A percentile compares a stretch with the other conserved stretches of the same genome.
These are phyloP conservation scores for Rotaria socialis DNA, from an alignment of 2,888 invertebrate species.

Conservation along the genomic window DNA sequence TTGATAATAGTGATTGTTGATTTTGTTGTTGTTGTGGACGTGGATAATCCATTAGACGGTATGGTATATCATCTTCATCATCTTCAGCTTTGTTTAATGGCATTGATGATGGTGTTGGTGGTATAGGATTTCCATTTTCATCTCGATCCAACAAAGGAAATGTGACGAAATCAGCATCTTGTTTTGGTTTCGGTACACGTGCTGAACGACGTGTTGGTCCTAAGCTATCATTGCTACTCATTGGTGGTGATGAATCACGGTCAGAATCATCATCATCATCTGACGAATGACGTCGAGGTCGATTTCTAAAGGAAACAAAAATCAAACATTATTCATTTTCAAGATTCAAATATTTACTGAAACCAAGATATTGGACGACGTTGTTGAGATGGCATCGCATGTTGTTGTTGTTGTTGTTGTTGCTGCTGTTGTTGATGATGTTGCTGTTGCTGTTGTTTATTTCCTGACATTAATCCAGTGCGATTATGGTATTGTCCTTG, in stretches of 20 bases:
- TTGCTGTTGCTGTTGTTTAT: background rate
- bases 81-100: background rate
- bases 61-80: slow-evolving; percentile 15
- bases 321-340: background rate
- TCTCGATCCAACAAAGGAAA: slow-evolving; percentile 29
- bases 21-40: slow-evolving; percentile 3
- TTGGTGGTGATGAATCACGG: slow-evolving; percentile 31
- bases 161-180: slow-evolving; percentile 36
- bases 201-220: slow-evolving; percentile 33
- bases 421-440: background rate
- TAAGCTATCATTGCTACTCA: background rate
- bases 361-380: slow-evolving; percentile 32
- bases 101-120: slow-evolving; percentile 16
- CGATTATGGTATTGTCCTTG: slow-evolving; percentile 22
- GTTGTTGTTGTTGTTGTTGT: background rate
- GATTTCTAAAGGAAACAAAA: background rate
- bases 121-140: slow-evolving; percentile 24
- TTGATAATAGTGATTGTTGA: background rate
- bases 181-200: slow-evolving; percentile 31
- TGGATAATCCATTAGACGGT: slow-evolving; percentile 22
- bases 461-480: background rate
- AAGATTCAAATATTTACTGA: background rate
- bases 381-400: background rate
- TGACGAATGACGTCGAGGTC: slow-evolving; percentile 7
- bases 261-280: slow-evolving; percentile 36